These are phyloP conservation scores for Parapsyche elsis DNA, from an alignment of 1,140 invertebrate genomes.

Conservation along the genomic window DNA sequence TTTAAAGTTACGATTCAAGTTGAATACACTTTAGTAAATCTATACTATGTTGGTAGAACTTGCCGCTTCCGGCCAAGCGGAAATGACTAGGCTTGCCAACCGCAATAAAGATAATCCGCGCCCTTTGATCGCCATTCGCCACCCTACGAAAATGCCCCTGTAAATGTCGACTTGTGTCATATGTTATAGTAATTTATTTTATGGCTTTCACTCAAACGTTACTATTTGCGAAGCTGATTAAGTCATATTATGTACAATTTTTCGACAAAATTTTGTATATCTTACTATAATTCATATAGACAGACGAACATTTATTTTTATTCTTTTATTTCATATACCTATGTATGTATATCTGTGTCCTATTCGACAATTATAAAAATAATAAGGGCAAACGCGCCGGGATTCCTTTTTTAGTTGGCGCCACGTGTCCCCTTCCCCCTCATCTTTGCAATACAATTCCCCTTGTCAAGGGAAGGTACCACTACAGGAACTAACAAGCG, in stretches of 20 bases:
- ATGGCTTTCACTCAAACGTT: not conserved
- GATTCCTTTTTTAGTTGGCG: constrained; percentile 15
- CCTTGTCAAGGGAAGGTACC: not conserved
- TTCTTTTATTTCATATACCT: not conserved
- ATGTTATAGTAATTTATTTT: not conserved
- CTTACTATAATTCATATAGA: not conserved
- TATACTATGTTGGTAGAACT: no score
- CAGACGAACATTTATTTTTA: not conserved
- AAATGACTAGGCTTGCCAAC: constrained; percentile 1
- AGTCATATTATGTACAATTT: not conserved
- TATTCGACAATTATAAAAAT: not conserved
- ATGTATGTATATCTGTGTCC: not conserved
- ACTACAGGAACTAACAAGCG: constrained; percentile 44
- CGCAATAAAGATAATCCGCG: not conserved
- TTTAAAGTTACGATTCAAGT: no score
- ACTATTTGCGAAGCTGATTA: not conserved
- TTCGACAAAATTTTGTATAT: not conserved
- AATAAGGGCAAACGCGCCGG: not conserved
- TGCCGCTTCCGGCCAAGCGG: not conserved
- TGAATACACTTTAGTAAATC: no score
- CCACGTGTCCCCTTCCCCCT: not conserved
- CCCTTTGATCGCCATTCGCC: not conserved
- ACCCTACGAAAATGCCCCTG: not conserved
- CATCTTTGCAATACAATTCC: not conserved
- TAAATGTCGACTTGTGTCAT: not conserved